A percentile compares a stretch with the other conserved stretches of the same genome.
Evolutionary conservation across 1,140 invertebrate species (phyloP).

Genomic region (Plodia interpunctella): DNA sequence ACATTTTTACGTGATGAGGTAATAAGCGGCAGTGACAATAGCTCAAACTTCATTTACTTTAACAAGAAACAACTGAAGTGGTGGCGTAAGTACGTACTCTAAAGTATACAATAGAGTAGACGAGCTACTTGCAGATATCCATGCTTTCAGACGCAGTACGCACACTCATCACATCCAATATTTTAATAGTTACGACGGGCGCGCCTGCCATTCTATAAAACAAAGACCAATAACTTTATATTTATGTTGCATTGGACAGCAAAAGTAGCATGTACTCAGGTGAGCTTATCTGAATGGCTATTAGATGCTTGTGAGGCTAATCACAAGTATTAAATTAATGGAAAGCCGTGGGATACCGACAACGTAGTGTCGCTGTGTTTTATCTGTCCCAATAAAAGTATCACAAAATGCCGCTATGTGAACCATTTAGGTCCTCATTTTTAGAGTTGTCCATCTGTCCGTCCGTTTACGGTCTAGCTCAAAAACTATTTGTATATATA

Average conservation of each 20-base stretch:
- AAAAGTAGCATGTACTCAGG: constrained; percentile 30
- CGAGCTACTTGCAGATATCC: constrained; percentile 35
- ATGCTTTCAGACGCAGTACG: constrained; percentile 36
- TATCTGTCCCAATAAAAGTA: background rate
- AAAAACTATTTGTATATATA: too few relatives aligned
- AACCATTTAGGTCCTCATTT: background rate
- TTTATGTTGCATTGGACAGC: constrained; percentile 59
- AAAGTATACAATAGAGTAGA: constrained; percentile 5
- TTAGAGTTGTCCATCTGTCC: too few relatives aligned
- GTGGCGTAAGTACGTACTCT: background rate
- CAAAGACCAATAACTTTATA: constrained; percentile 69
- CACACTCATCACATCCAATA: constrained; percentile 37
- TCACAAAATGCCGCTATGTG: background rate
- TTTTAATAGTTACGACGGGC: constrained; percentile 60
- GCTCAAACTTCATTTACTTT: background rate
- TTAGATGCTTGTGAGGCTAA: constrained; percentile 12
- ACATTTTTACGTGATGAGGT: background rate
- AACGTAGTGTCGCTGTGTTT: background rate
- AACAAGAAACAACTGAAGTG: constrained; percentile 2
- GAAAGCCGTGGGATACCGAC: constrained; percentile 3
- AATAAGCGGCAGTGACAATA: background rate
- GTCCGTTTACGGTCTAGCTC: too few relatives aligned
- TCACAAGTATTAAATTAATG: constrained; percentile 19
- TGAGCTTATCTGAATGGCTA: constrained; percentile 25
- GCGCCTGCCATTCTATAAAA: constrained; percentile 56